Evolutionary conservation across 2,888 invertebrate species (phyloP).

Genomic region (Xestoiulus laeticollis): DNA sequence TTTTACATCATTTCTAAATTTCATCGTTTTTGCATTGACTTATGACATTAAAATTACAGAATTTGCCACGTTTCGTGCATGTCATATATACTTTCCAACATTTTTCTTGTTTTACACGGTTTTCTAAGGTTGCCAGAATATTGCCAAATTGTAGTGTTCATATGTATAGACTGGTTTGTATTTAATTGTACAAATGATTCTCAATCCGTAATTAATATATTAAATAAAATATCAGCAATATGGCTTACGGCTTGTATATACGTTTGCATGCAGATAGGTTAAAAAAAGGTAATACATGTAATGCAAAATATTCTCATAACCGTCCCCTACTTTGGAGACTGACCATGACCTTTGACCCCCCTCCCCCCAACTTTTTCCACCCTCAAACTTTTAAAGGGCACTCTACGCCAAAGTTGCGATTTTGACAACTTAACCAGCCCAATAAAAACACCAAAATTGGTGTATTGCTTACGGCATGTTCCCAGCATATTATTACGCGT

Average conservation of each 20-base stretch:
- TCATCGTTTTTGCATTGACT: too few species aligned
- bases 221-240: constrained; percentile 5
- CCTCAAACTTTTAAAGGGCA: not conserved
- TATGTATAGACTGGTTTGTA: constrained; percentile 13
- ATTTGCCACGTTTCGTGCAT: not conserved
- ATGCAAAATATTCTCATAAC: not conserved
- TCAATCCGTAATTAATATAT: not conserved
- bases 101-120: too few species aligned
- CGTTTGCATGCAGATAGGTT: not conserved
- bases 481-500: constrained; percentile 7
- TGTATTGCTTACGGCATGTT: constrained; percentile 32
- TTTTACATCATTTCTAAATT: too few species aligned
- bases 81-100: not conserved
- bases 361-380: not conserved
- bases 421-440: constrained; percentile 37
- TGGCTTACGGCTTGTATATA: not conserved
- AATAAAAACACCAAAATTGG: not conserved
- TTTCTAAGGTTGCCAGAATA: not conserved
- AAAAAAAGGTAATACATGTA: too few species aligned
- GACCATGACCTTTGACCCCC: not conserved
- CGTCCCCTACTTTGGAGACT: not conserved
- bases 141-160: not conserved
- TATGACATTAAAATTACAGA: too few species aligned
- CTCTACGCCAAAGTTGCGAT: not conserved
- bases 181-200: constrained; percentile 8